Evolutionary conservation across 2,888 invertebrate species (phyloP), one percentile per base, ranked within the genome.

Genomic region (Tortricodes alternella): DNA sequence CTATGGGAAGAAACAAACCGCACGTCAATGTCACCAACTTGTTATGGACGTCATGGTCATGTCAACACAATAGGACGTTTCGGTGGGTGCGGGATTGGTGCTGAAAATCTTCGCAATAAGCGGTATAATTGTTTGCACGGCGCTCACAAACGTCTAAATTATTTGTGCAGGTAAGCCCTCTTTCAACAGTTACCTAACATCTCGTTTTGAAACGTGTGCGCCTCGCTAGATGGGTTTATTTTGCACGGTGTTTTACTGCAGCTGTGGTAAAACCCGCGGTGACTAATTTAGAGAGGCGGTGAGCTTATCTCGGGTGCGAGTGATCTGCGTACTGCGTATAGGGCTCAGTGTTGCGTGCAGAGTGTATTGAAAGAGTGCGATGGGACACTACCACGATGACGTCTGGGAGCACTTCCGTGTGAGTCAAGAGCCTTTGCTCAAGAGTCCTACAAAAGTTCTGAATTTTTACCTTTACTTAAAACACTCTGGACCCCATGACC

Each of bases 151-250:
- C 50, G 8, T 44, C 44, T 38, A 56, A 56, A 56, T 56, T 56
- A 23, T 56, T 56, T 44, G 50, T 56, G 5, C 35, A 56, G 56
- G 56, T 56, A 56, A 56, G 49, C 44, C 44, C n/a, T 43, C 9
- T 21, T 37, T 41, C 8, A 19, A 29, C 37, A 32, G 19, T 34
- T 32, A 19, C 18, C 8, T 9, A 13, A 24, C 15, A 18, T n/a
- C n/a, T n/a, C 7, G 6, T 23, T n/a, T 4, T 9, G 11, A 11
- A 29, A 1, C n/a, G n/a, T n/a, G n/a, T 2, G 29, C 29, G 29
- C n/a, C n/a, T 2, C 5, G 2, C n/a, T 11, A 11, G 2, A 1
- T 43, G 43, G 16, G 23, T 34, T 51, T 29, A n/a, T 39, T 34
- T 37, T 16, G 29, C 3, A 23, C 13, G 29, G 48, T 55, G 53